Evolutionary conservation across 2,113 vertebrate species (phyloP).

Genomic region (Sitta europaea): DNA sequence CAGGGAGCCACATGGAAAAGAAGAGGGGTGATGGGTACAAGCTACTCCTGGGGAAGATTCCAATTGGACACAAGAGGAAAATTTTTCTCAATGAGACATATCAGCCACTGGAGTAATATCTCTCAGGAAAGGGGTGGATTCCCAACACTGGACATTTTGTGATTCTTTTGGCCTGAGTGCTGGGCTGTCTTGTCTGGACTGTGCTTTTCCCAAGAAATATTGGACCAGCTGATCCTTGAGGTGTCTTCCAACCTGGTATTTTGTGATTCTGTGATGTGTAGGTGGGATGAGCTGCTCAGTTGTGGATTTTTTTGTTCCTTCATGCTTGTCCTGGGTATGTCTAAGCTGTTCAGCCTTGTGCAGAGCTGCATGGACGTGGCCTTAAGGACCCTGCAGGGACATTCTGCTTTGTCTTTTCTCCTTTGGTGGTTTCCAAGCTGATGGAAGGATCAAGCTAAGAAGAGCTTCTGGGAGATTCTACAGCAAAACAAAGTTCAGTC

Average conservation of each 20-base stretch:
- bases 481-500: not conserved
- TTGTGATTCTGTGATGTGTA: not conserved
- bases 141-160: not conserved
- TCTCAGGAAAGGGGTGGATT: not conserved
- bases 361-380: not conserved
- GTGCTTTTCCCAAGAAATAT: not conserved
- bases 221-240: not conserved
- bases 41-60: not conserved
- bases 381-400: not conserved
- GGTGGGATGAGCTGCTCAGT: not conserved
- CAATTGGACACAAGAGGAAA: accelerated
- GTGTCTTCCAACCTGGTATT: not conserved
- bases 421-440: not conserved
- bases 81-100: not conserved
- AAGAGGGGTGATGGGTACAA: not conserved
- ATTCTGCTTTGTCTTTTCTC: not conserved
- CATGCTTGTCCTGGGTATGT: not conserved
- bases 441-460: not conserved
- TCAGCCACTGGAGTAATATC: not conserved
- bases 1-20: not conserved
- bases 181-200: not conserved
- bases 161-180: not conserved
- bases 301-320: no score
- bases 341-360: not conserved
- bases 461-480: not conserved